Percentiles rank a stretch among this genome's conserved stretches.
Conservation (phyloP, 1,140 invertebrate genomes). For the Pararge aegeria region DNA sequence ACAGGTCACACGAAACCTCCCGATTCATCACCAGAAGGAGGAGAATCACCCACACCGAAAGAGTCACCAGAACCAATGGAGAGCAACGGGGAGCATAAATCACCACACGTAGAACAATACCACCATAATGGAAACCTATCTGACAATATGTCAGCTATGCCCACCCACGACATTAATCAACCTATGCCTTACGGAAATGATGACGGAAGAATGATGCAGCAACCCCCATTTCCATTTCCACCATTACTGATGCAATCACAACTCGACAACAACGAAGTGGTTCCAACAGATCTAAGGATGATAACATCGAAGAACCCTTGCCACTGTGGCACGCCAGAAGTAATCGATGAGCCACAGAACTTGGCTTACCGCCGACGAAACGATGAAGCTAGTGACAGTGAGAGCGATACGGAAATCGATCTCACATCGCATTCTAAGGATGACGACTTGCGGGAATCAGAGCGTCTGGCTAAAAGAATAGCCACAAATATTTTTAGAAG, state of each 20-base stretch:
- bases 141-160: slow-evolving; percentile 41
- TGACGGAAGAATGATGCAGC: slow-evolving; percentile 55
- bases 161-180: slow-evolving; percentile 50
- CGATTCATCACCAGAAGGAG: slow-evolving; percentile 65
- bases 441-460: slow-evolving; percentile 70
- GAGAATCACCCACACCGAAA: slow-evolving; percentile 58
- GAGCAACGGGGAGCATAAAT: slow-evolving; percentile 51
- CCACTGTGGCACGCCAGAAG: slow-evolving; percentile 49
- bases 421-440: slow-evolving; percentile 76
- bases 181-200: slow-evolving; percentile 52
- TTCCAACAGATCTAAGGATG: slow-evolving; percentile 70
- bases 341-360: slow-evolving; percentile 60
- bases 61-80: slow-evolving; percentile 60
- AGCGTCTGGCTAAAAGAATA: slow-evolving; percentile 66
- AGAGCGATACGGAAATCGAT: slow-evolving; percentile 77
- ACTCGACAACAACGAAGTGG: slow-evolving; percentile 49
- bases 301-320: slow-evolving; percentile 48
- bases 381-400: slow-evolving; percentile 63
- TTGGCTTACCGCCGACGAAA: slow-evolving; percentile 53
- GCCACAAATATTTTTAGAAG: slow-evolving; percentile 69
- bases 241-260: slow-evolving; percentile 54
- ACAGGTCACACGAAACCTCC: slow-evolving; percentile 55
- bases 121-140: slow-evolving; percentile 50
- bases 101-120: slow-evolving; percentile 53
- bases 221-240: slow-evolving; percentile 53